Conservation (phyloP, 2,888 invertebrate species). For the Apamea anceps region DNA sequence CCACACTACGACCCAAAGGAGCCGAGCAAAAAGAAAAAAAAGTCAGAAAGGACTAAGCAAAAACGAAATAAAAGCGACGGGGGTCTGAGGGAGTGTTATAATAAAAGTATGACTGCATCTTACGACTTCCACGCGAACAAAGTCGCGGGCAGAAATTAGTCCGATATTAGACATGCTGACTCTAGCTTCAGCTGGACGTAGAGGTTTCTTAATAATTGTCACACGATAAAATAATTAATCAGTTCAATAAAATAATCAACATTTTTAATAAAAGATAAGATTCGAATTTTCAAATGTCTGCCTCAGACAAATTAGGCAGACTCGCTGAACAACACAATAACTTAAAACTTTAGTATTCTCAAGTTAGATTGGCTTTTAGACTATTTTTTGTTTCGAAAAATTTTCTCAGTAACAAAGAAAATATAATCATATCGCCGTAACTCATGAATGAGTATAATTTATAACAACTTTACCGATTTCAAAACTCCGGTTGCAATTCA, state of each 20-base stretch:
- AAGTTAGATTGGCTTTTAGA: conserved; percentile 47
- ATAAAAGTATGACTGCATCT: background rate
- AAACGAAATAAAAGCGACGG: background rate
- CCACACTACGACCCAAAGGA: too few relatives aligned
- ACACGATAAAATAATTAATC: background rate
- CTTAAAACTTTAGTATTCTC: conserved; percentile 34
- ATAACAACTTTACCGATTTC: conserved; percentile 41
- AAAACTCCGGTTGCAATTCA: conserved; percentile 28
- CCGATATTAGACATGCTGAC: background rate
- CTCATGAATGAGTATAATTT: background rate
- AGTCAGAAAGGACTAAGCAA: background rate
- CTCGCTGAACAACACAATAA: conserved; percentile 40
- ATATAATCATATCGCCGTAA: conserved; percentile 2
- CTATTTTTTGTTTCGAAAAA: conserved; percentile 22
- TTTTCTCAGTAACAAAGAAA: conserved; percentile 21
- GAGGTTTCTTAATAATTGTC: background rate
- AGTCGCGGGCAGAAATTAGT: background rate
- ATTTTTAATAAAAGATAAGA: conserved; percentile 20
- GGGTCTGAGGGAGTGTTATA: background rate
- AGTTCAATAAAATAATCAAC: conserved; percentile 17
- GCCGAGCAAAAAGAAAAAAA: too few relatives aligned
- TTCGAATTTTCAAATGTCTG: conserved; percentile 3
- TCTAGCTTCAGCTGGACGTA: background rate
- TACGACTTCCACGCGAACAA: background rate
- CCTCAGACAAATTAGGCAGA: conserved; percentile 19